Base-by-base conservation (phyloP, 2,797 vertebrate genomes). In the Platyrinchus mystaceus region DNA sequence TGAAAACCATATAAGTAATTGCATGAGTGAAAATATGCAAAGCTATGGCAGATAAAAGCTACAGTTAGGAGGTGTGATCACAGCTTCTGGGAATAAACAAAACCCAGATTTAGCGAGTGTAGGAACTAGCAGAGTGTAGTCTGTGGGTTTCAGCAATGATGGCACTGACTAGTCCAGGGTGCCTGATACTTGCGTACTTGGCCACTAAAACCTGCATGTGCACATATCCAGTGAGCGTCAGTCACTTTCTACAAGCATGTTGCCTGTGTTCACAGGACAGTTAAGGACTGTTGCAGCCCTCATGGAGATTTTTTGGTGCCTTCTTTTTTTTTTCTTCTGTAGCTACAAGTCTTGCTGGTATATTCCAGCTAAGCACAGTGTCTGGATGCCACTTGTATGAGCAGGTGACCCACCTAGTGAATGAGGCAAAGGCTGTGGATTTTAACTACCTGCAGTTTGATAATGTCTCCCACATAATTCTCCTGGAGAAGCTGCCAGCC, bases 171-270 rank as follows among this genome's bases (percentile, higher is more conserved):
- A 22, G 28, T 32, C 16, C 4, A 4, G 27, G 17, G 6, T 9
- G n/a, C 36, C 36, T 73, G 50, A 14, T 52, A 77, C 17, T 36
- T 66, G 26, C 10, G 21, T 74, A 6, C 23, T 63, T 84, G 37
- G 23, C 46, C 28, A 13, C 43, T 78, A 43, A 67, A 90, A 49
- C 17, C 30, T 27, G 17, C 71, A 58, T 4, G 6, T 50, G 22
- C 14, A 0, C 2, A 17, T 53, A n/a, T 5, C 13, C 53, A n/a
- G 1, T 44, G 37, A 12, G 15, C 0, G 0, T 52, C 53, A 34
- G 8, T n/a, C 34, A 19, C 2, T 17, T 69, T 46, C 34, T 66
- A 3, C 36, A 58, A 74, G 43, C 8, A 1, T 5, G 9, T 36
- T 53, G 12, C 23, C 23, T 68, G 49, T 74, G 7, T 89, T 91